Conservation (phyloP, 1,140 invertebrate species). For the Diachasmimorpha longicaudata region DNA sequence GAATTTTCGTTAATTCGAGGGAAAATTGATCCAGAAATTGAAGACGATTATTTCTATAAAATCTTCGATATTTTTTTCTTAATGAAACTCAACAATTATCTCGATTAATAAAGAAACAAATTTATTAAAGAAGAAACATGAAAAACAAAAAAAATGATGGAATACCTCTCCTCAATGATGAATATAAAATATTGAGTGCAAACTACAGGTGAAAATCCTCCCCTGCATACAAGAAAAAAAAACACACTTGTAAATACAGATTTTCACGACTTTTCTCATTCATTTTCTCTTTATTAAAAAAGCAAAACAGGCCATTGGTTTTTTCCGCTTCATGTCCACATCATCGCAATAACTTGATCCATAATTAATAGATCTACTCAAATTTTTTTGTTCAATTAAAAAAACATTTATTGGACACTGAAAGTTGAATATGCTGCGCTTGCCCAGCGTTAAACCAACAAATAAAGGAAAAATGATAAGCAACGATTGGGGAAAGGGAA, state of each 20-base stretch:
- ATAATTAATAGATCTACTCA: background rate
- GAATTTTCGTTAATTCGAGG: no score
- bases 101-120: background rate
- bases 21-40: no score
- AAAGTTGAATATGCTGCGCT: conserved; percentile 5
- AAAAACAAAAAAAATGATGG: background rate
- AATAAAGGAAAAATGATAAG: conserved; percentile 8
- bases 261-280: background rate
- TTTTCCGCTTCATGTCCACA: background rate
- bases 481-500: background rate
- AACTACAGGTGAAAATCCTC: background rate
- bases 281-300: conserved; percentile 7
- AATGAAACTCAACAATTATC: background rate
- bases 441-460: background rate
- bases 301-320: conserved; percentile 8
- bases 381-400: background rate
- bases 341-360: background rate
- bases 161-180: background rate
- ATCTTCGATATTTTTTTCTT: no score
- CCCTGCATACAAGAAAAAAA: background rate
- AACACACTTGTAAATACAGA: background rate
- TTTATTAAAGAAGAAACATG: background rate
- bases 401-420: conserved; percentile 3
- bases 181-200: background rate
- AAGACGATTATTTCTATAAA: no score